Percentiles rank a stretch among this genome's conserved stretches.
phyloP scores from a whole-genome alignment of 1,140 invertebrate genomes.

The Saccostrea glomerata region DNA sequence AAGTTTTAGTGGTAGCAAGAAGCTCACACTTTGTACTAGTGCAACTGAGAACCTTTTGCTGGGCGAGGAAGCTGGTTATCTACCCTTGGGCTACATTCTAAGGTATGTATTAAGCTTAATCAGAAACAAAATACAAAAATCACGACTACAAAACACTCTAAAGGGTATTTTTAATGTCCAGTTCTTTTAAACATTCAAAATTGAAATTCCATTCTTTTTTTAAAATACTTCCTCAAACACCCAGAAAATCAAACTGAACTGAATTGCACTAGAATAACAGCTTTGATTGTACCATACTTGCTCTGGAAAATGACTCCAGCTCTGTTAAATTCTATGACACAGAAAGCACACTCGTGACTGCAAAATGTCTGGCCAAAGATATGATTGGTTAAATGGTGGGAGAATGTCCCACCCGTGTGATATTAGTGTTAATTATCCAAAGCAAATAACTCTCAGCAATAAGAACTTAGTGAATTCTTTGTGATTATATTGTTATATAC shows the following conservation, averaged over 20 bases:
- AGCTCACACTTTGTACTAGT: slow-evolving; percentile 55
- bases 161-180: background rate
- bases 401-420: background rate
- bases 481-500: slow-evolving; percentile 1
- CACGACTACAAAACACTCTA: background rate
- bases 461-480: slow-evolving; percentile 2
- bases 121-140: slow-evolving; percentile 3
- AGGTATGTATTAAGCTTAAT: background rate
- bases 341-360: background rate
- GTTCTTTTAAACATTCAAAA: background rate
- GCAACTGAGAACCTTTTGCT: slow-evolving; percentile 21
- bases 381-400: background rate
- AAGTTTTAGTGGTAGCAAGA: slow-evolving; percentile 64
- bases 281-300: background rate
- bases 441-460: slow-evolving; percentile 28
- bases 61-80: background rate
- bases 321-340: slow-evolving; percentile 4
- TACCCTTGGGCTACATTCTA: background rate
- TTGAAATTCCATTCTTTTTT: background rate
- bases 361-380: slow-evolving; percentile 23
- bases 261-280: slow-evolving; percentile 26
- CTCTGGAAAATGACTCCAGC: background rate
- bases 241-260: background rate
- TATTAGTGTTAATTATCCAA: slow-evolving; percentile 38
- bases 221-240: slow-evolving; percentile 6